These are phyloP conservation scores for Osmerus mordax DNA, from an alignment of 2,113 vertebrate genomes.

Conservation along the genomic window DNA sequence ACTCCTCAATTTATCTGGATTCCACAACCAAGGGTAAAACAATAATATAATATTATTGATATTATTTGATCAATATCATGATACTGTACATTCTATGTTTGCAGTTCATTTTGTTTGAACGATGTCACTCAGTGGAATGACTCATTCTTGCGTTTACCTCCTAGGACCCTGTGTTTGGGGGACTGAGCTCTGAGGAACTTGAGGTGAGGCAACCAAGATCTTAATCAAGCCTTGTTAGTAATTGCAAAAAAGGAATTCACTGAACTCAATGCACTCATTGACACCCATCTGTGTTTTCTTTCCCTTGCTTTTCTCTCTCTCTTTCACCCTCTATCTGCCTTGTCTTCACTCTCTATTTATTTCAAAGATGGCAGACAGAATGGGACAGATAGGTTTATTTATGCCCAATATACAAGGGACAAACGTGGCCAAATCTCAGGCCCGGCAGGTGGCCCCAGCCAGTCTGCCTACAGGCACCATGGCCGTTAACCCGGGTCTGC, in stretches of 20 bases:
- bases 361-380: conserved; percentile 43
- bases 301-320: background rate
- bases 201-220: conserved; percentile 54
- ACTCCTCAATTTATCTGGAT: too few relatives aligned
- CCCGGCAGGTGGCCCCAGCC: background rate
- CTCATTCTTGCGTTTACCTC: conserved; percentile 13
- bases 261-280: conserved; percentile 40
- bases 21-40: too few relatives aligned
- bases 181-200: conserved; percentile 66
- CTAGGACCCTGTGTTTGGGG: conserved; percentile 49
- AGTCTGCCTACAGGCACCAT: conserved; percentile 20
- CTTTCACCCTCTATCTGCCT: background rate
- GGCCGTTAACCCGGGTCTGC: conserved; percentile 11
- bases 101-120: conserved; percentile 1
- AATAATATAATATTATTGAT: too few relatives aligned
- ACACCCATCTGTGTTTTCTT: conserved; percentile 10
- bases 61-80: too few relatives aligned
- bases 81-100: too few relatives aligned
- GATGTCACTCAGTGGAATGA: conserved; percentile 11
- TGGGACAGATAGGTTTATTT: conserved; percentile 40
- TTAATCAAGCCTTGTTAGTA: conserved; percentile 20
- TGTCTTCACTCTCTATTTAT: conserved; percentile 14
- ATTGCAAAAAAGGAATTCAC: conserved; percentile 27
- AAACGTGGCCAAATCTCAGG: conserved; percentile 20
- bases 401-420: conserved; percentile 32